phyloP scores from a whole-genome alignment of 2,113 vertebrate genomes.

The Nerophis lumbriciformis region DNA sequence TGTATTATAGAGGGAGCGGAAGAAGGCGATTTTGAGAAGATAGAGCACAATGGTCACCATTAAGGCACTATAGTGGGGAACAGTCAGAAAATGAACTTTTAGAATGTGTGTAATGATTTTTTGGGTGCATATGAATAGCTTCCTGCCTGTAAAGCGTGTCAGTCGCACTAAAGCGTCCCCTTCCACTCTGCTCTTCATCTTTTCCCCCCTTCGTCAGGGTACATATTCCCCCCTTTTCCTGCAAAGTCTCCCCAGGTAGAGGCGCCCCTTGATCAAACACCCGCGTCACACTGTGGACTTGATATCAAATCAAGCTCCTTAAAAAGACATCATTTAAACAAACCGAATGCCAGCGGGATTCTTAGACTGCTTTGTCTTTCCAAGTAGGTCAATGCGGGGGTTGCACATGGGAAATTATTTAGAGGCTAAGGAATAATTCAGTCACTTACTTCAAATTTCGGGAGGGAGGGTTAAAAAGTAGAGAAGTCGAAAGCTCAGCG shows the following conservation, averaged over 20 bases:
- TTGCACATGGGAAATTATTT: slow-evolving; percentile 7
- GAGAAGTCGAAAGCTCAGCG: neutral
- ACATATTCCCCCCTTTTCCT: slow-evolving; percentile 2
- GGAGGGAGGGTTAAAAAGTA: no score
- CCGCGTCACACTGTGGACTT: slow-evolving; percentile 35
- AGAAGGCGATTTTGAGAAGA: slow-evolving; percentile 35
- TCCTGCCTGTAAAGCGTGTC: slow-evolving; percentile 30
- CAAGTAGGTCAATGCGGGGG: slow-evolving; percentile 27
- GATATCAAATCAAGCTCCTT: slow-evolving; percentile 29
- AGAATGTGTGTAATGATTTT: no score
- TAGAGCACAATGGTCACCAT: slow-evolving; percentile 34
- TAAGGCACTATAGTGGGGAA: slow-evolving; percentile 22
- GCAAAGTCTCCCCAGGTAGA: slow-evolving; percentile 37
- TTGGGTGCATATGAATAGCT: slow-evolving; percentile 35
- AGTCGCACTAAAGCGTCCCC: slow-evolving; percentile 32
- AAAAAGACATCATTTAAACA: slow-evolving; percentile 19
- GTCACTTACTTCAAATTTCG: slow-evolving; percentile 3
- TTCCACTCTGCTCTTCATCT: slow-evolving; percentile 6
- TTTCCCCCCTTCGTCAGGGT: neutral
- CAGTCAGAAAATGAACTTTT: slow-evolving; percentile 17
- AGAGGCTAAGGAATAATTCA: slow-evolving; percentile 4
- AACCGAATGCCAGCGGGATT: slow-evolving; percentile 18
- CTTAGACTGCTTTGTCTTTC: slow-evolving; percentile 18
- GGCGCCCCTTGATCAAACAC: slow-evolving; percentile 47
- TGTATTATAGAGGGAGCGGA: slow-evolving; percentile 27